phyloP scores from a whole-genome alignment of 2,888 invertebrate genomes.

The Agrochola lota region DNA sequence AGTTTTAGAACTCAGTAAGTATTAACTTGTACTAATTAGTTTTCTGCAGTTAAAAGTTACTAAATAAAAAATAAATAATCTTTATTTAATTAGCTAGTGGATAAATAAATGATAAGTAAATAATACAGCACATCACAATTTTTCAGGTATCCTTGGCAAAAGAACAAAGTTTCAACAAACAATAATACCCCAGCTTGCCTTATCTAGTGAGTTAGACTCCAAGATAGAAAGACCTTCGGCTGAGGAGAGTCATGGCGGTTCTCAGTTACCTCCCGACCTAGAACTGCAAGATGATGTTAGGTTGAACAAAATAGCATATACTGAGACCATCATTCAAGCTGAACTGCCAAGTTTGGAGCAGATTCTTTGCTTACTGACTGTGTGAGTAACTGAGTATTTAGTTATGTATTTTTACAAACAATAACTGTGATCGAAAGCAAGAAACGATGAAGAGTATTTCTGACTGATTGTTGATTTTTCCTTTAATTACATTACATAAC shows the following conservation, averaged over 20 bases:
- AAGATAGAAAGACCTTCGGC: slow-evolving; percentile 84
- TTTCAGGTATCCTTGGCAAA: slow-evolving; percentile 94
- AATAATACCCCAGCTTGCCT: slow-evolving; percentile 95
- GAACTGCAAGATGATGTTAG: slow-evolving; percentile 96
- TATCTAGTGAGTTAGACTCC: slow-evolving; percentile 91
- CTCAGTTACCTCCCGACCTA: slow-evolving; percentile 92
- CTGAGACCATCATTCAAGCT: slow-evolving; percentile 87
- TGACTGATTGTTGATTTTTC: background rate
- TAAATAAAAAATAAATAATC: no score
- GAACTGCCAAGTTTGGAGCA: slow-evolving; percentile 94
- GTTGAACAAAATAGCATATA: slow-evolving; percentile 94
- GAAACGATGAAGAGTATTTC: background rate
- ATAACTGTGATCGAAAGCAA: background rate
- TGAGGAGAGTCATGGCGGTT: slow-evolving; percentile 86
- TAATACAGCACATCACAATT: background rate
- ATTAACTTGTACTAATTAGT: no score
- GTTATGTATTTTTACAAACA: background rate
- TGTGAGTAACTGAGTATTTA: slow-evolving; percentile 88
- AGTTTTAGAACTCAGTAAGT: no score
- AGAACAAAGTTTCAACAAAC: slow-evolving; percentile 97
- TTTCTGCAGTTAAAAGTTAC: no score
- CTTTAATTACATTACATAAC: background rate
- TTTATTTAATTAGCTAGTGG: no score
- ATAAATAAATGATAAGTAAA: background rate
- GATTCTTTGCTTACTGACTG: slow-evolving; percentile 94